phyloP scores from a whole-genome alignment of 2,888 invertebrate genomes.

The Hanleya hanleyi region DNA sequence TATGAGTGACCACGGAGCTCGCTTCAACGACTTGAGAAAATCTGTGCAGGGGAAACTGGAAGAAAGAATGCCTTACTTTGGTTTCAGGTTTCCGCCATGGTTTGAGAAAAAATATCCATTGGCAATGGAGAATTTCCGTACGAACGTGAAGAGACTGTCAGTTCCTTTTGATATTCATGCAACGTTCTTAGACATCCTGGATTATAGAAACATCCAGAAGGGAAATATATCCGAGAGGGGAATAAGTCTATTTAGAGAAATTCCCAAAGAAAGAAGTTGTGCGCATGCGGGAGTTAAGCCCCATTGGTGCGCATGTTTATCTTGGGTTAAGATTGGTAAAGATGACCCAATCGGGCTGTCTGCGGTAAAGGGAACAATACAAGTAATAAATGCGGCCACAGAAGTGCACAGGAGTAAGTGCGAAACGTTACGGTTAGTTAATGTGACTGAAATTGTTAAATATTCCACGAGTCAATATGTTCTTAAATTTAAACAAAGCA shows the following conservation, averaged over 20 bases:
- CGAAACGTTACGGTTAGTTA: conserved; percentile 74
- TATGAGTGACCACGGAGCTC: conserved; percentile 91
- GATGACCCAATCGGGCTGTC: conserved; percentile 75
- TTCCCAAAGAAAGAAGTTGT: conserved; percentile 84
- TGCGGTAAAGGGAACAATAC: conserved; percentile 75
- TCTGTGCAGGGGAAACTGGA: conserved; percentile 94
- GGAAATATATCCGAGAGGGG: conserved; percentile 46
- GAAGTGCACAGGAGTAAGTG: conserved; percentile 70
- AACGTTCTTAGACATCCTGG: conserved; percentile 83
- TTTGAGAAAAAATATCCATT: conserved; percentile 79
- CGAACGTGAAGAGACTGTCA: conserved; percentile 82
- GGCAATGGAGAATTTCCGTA: conserved; percentile 77
- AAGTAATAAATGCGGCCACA: conserved; percentile 79
- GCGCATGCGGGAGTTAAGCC: conserved; percentile 93
- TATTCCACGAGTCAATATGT: conserved; percentile 81
- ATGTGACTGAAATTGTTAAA: conserved; percentile 82
- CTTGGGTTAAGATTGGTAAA: conserved; percentile 81
- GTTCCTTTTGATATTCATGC: conserved; percentile 93
- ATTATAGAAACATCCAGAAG: conserved; percentile 68
- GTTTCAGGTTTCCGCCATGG: conserved; percentile 83
- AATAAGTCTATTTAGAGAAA: conserved; percentile 65
- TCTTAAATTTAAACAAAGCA: conserved; percentile 82
- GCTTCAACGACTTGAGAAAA: conserved; percentile 86
- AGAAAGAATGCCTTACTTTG: conserved; percentile 91
- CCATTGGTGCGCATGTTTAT: too few relatives aligned